Base-by-base conservation (phyloP, 2,888 invertebrate species). In the Incurvaria masculella region DNA sequence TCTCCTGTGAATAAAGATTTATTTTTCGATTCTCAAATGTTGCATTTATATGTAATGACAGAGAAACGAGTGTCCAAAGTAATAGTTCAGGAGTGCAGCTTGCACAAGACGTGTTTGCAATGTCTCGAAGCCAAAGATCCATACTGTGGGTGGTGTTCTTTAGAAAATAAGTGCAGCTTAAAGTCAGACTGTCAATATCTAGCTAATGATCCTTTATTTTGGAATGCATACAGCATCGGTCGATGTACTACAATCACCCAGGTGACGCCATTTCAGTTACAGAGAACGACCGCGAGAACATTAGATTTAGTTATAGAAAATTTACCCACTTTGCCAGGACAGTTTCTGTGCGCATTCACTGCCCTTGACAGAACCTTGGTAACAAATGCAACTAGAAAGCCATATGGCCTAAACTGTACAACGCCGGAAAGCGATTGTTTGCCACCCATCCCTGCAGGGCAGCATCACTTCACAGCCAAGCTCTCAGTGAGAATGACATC, bases 101-200 rank as follows among this genome's bases (percentile, higher is more conserved):
- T 92, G 49, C 94, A 94, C 73, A 87, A 87, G 68, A 92, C 91
- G 50, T 96, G 96, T 70, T 86, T 89, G 71, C 91, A 91, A 61
- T 97, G 96, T 71, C 83, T 97, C 55, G 92, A 91, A 60, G 94
- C 94, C 54, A 91, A 91, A 68, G 96, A 97, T 81, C 97, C 97
- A 0, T 97, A 96, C 69, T 97, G 97, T 72, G 97, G 97, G 52
- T 97, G 97, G 97, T 97, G 97, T 80, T 94, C 94, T 33, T 76
- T 95, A 57, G 95, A 95, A 74, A 96, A 95, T 75, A 95, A 94
- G 83, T 97, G 97, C 72, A 95, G 93, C 60, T 79, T 95, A 50
- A 84, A 93, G 54, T 91, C 91, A 47, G 93, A 91, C 64, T 97
- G 97, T 69, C 90, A 91, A 63, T 93, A 93, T 61, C 91, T 94